A percentile compares a stretch with the other conserved stretches of the same genome.
These are phyloP conservation scores for Oasisia sp. DNA, from an alignment of 2,888 invertebrate species.

Conservation along the genomic window DNA sequence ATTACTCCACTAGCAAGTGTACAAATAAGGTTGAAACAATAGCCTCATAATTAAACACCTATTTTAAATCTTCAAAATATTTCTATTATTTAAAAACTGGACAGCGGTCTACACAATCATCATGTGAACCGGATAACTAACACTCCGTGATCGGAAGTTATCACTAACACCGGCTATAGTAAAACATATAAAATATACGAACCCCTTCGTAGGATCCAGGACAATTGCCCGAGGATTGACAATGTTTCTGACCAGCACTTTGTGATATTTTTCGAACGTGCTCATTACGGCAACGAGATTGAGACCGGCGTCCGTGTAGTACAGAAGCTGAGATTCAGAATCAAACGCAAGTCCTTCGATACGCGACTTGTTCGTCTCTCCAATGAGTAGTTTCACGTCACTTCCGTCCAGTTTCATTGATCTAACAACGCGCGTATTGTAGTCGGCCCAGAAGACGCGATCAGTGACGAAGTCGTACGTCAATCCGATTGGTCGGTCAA, in stretches of 20 bases:
- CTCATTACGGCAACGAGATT: conserved; percentile 53
- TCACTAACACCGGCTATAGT: neutral
- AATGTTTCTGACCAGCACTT: conserved; percentile 42
- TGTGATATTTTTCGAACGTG: conserved; percentile 44
- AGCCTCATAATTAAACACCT: neutral
- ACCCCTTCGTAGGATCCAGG: conserved; percentile 21
- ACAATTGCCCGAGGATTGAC: conserved; percentile 18
- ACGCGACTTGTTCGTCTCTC: conserved; percentile 41
- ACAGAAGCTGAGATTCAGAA: conserved; percentile 53
- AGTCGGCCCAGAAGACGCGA: conserved; percentile 82
- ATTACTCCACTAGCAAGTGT: neutral
- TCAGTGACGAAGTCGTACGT: conserved; percentile 84
- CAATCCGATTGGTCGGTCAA: conserved; percentile 76
- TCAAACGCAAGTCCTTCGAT: conserved; percentile 59
- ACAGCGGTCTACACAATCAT: neutral
- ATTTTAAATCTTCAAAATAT: neutral
- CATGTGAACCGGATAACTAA: neutral
- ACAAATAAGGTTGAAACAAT: neutral
- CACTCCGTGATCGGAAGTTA: neutral
- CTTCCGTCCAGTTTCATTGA: conserved; percentile 48
- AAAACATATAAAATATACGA: neutral
- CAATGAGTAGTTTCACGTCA: neutral
- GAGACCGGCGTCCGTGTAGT: conserved; percentile 54
- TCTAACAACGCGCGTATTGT: conserved; percentile 65
- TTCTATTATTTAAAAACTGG: neutral